Conservation (phyloP, 2,113 vertebrate species). For the Macrotis lagotis region DNA sequence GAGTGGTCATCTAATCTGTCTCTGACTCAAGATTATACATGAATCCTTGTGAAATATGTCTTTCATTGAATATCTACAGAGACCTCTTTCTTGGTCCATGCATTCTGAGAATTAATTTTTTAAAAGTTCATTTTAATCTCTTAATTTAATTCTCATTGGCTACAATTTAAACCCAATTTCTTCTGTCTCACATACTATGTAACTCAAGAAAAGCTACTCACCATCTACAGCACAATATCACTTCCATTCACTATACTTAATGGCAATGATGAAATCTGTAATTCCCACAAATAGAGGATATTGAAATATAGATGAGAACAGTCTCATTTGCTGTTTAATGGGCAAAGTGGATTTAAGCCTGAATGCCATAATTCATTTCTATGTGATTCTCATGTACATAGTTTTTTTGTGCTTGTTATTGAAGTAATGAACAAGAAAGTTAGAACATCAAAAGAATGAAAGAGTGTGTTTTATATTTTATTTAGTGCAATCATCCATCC, state of each 20-base stretch:
- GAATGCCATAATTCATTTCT: not conserved
- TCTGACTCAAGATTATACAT: not conserved
- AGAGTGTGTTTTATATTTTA: constrained; percentile 33
- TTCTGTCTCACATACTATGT: not conserved
- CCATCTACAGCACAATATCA: accelerated
- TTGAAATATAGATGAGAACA: constrained; percentile 44
- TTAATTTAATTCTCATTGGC: too few species aligned
- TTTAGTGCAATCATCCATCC: not conserved
- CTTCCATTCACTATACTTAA: not conserved
- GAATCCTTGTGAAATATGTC: not conserved
- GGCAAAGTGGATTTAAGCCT: not conserved
- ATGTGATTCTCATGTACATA: not conserved
- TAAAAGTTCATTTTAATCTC: not conserved
- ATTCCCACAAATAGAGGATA: accelerated
- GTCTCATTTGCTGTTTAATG: not conserved
- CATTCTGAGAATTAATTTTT: not conserved
- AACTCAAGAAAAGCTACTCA: accelerated
- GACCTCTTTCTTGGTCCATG: not conserved
- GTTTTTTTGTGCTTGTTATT: constrained; percentile 30
- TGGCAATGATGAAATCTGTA: not conserved
- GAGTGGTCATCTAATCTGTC: not conserved
- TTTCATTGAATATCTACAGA: not conserved
- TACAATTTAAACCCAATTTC: too few species aligned
- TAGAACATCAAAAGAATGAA: constrained; percentile 34
- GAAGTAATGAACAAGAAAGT: constrained; percentile 14